These are phyloP conservation scores for Melinaea marsaeus DNA, from an alignment of 2,888 invertebrate species.

Conservation along the genomic window DNA sequence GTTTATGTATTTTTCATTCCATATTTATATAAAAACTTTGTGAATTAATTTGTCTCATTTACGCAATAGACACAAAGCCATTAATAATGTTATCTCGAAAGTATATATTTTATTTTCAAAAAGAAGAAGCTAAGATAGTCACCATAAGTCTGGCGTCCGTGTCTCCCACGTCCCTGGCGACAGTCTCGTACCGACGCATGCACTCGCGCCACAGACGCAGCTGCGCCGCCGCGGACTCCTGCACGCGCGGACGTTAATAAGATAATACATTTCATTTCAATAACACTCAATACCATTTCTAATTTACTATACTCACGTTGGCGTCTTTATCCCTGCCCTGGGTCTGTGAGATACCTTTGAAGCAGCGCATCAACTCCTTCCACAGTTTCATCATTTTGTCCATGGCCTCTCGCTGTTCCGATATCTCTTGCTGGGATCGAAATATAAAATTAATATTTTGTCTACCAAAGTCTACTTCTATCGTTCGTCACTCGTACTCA, in stretches of 20 bases:
- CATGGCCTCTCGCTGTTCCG: conserved; percentile 70
- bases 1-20: no score
- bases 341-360: conserved; percentile 59
- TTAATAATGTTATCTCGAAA: no score
- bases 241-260: conserved; percentile 42
- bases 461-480: not conserved
- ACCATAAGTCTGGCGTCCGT: conserved; percentile 72
- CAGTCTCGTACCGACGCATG: conserved; percentile 71
- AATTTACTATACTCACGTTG: conserved; percentile 40
- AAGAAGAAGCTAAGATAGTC: not conserved
- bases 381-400: conserved; percentile 74
- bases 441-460: conserved; percentile 3
- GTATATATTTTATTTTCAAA: not conserved
- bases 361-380: conserved; percentile 72
- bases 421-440: conserved; percentile 60
- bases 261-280: no score
- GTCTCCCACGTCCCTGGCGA: conserved; percentile 70
- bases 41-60: no score
- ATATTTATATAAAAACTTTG: no score
- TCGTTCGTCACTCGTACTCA: conserved; percentile 30
- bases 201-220: conserved; percentile 70
- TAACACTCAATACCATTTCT: no score
- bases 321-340: conserved; percentile 50
- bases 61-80: no score
- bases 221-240: conserved; percentile 65